phyloP scores from a whole-genome alignment of 2,797 vertebrate species.

The Hipposideros larvatus region DNA sequence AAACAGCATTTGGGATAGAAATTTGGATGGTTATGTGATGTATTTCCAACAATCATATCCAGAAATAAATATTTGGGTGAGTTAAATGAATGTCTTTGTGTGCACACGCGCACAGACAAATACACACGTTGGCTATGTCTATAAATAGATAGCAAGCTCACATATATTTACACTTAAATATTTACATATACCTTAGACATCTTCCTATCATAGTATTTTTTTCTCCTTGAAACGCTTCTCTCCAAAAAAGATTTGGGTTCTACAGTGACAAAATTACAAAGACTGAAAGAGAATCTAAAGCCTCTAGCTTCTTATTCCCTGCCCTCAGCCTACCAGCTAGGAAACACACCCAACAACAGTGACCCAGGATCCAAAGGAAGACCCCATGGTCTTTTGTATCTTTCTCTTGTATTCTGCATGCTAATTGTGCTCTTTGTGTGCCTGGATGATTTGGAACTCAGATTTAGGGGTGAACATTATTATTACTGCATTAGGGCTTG shows the following conservation, averaged over 20 bases:
- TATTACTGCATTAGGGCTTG: not conserved
- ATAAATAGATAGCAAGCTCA: slow-evolving; percentile 24
- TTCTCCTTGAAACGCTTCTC: not conserved
- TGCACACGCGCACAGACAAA: not conserved
- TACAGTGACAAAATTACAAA: not conserved
- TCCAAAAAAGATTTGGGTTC: not conserved
- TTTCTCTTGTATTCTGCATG: slow-evolving; percentile 47
- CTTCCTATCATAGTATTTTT: not conserved
- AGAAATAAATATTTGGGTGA: slow-evolving; percentile 65
- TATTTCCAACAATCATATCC: slow-evolving; percentile 50
- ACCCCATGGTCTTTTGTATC: not conserved
- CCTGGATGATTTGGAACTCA: not conserved
- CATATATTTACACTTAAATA: slow-evolving; percentile 59
- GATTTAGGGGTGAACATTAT: slow-evolving; percentile 66
- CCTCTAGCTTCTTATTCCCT: not conserved
- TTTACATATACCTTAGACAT: slow-evolving; percentile 60
- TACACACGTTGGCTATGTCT: not conserved
- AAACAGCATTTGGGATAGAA: slow-evolving; percentile 64
- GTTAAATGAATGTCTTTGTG: slow-evolving; percentile 57
- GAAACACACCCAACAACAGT: not conserved
- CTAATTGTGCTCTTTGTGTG: slow-evolving; percentile 38
- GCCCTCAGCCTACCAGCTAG: not conserved
- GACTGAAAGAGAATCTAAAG: not conserved
- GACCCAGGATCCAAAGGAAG: not conserved
- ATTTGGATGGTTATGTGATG: slow-evolving; percentile 53